Conservation (phyloP, 2,113 vertebrate species). For the Grus americana region DNA sequence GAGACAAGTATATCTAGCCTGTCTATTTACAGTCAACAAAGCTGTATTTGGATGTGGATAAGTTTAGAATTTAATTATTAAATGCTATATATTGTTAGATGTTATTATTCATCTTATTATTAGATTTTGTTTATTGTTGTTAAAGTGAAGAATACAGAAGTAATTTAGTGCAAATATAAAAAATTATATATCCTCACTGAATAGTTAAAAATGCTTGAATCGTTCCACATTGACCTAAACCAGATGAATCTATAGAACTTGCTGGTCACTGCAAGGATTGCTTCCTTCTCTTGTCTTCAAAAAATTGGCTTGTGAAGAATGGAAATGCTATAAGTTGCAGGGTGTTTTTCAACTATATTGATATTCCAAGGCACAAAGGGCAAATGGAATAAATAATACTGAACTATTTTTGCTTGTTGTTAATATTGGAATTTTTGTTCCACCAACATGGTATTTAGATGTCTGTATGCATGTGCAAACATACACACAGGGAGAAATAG, state of each 20-base stretch:
- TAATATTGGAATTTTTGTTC: background rate
- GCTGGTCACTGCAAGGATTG: background rate
- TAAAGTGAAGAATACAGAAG: background rate
- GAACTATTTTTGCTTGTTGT: background rate
- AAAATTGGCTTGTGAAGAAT: background rate
- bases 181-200: background rate
- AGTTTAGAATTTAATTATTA: background rate
- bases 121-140: background rate
- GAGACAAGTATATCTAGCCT: background rate
- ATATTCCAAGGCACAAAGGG: background rate
- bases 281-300: background rate
- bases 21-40: background rate
- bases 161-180: background rate
- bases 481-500: background rate
- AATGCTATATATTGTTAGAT: background rate
- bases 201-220: background rate
- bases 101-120: background rate
- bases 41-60: background rate
- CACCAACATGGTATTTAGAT: background rate
- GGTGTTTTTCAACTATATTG: background rate
- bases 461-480: background rate
- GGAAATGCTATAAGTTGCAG: background rate
- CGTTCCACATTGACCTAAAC: fast-evolving
- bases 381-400: background rate
- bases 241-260: background rate